Conservation (phyloP, 92 coral and sea anemone species). For the Palythoa grandis region DNA sequence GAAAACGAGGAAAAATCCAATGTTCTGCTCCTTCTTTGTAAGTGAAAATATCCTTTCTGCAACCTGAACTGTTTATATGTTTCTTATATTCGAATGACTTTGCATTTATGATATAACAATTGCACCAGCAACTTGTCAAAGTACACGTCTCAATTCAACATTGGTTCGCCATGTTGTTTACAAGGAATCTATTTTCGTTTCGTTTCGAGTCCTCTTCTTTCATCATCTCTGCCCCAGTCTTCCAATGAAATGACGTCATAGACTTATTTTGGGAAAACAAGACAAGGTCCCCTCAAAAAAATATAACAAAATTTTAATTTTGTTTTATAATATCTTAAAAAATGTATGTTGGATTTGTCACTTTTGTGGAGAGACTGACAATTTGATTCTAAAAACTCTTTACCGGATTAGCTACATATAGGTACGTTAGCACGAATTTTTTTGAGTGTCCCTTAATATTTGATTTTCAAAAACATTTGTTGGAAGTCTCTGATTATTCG, state of each 20-base stretch:
- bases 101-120: slow-evolving; percentile 9
- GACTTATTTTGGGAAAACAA: too few species aligned
- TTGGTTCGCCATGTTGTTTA: slow-evolving; percentile 48
- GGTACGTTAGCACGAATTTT: too few species aligned
- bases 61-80: slow-evolving; percentile 11
- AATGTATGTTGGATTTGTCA: too few species aligned
- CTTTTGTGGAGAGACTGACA: too few species aligned
- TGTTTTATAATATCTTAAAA: too few species aligned
- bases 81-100: not conserved
- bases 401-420: too few species aligned
- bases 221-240: slow-evolving; percentile 43
- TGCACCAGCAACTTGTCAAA: slow-evolving; percentile 25
- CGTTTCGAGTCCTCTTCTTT: slow-evolving; percentile 4
- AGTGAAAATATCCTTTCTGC: not conserved
- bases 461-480: too few species aligned
- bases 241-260: not conserved
- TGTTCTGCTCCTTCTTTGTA: not conserved
- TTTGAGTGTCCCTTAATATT: too few species aligned
- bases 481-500: too few species aligned
- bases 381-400: too few species aligned
- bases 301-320: too few species aligned
- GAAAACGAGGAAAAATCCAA: not conserved
- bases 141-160: slow-evolving; percentile 44
- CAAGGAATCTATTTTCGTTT: slow-evolving; percentile 24
- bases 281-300: too few species aligned